Base-by-base conservation (phyloP, 2,113 vertebrate genomes). In the Eretmochelys imbricata region DNA sequence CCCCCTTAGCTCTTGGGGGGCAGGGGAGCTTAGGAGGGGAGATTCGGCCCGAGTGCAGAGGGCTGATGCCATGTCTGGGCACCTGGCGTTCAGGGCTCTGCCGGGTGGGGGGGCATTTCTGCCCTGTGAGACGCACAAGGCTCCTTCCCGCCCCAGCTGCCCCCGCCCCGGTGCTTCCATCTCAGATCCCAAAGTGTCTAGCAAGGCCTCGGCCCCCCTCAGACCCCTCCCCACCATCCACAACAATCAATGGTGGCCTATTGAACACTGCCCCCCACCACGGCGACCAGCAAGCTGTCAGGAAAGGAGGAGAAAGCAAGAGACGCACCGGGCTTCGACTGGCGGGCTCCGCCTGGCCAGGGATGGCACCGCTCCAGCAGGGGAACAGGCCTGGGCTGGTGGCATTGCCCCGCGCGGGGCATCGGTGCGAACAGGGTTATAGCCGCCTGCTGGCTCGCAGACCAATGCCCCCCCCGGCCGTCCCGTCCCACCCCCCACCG, bases 151-250 rank as follows among this genome's bases (percentile, higher is more conserved):
- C 5, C 29, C 55, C 55, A 57, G 55, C 54, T 4, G 55, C 55
- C 19, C 59, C 1, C 5, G 13, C 11, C 24, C 27, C 11, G 65
- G 35, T 17, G 17, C 35, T n/a, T 65, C 59, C 31, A 59, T 59
- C 57, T 59, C 57, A 29, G 57, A 25, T 29, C 55, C 57, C 57
- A 59, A 59, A 29, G 27, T 11, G 3, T 29, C 55, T 86, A 78
- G 78, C 35, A 57, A 72, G 96, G 94, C 91, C 91, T 97, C 81
- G 29, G 62, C 75, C 96, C 95, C 93, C 78, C 94, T 95, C 96
- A 95, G 96, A 95, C 92, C 38, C 51, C 35, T 93, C 96, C 96
- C 97, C 31, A 10, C 35, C 50, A n/a, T 25, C 79, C 31, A 0
- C 59, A 35, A 16, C 62, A 35, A 14, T 16, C 31, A 4, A 7